A percentile compares a stretch with the other conserved stretches of the same genome.
phyloP scores from a whole-genome alignment of 35 echinoderm and acorn worm species.

The Patiria miniata region DNA sequence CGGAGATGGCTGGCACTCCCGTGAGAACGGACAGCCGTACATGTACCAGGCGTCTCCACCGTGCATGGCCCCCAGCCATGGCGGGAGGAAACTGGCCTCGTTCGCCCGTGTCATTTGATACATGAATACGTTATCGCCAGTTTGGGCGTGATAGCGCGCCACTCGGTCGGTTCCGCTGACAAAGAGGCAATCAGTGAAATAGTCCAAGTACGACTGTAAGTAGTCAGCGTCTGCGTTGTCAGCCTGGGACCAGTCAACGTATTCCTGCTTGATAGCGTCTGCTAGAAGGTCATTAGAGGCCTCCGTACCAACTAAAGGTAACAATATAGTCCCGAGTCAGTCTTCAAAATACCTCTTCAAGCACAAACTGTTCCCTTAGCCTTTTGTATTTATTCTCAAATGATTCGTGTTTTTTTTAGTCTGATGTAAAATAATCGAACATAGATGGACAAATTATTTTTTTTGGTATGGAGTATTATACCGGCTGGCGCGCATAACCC shows the following conservation, averaged over 20 bases:
- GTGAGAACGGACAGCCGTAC: constrained; percentile 48
- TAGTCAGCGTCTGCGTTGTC: constrained; percentile 62
- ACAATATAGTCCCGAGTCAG: too few relatives aligned
- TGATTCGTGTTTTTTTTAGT: too few relatives aligned
- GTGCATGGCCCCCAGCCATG: constrained; percentile 59
- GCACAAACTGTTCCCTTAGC: too few relatives aligned
- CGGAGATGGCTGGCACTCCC: neutral
- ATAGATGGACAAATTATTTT: too few relatives aligned
- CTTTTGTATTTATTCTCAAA: too few relatives aligned
- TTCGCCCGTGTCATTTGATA: constrained; percentile 65
- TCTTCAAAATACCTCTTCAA: too few relatives aligned
- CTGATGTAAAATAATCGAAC: too few relatives aligned
- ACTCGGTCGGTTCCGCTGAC: constrained; percentile 53
- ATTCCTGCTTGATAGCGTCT: constrained; percentile 52
- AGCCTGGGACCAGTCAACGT: constrained; percentile 67
- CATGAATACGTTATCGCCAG: constrained; percentile 40
- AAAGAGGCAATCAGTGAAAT: constrained; percentile 46
- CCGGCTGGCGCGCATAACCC: too few relatives aligned
- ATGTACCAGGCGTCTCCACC: constrained; percentile 56
- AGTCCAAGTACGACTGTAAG: constrained; percentile 49
- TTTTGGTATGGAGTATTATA: too few relatives aligned
- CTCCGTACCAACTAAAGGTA: neutral
- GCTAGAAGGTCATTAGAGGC: constrained; percentile 10
- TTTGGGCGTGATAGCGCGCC: constrained; percentile 34
- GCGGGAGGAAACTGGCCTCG: neutral